Evolutionary conservation across 2,797 vertebrate genomes (phyloP).

Genomic region (Dermochelys coriacea): DNA sequence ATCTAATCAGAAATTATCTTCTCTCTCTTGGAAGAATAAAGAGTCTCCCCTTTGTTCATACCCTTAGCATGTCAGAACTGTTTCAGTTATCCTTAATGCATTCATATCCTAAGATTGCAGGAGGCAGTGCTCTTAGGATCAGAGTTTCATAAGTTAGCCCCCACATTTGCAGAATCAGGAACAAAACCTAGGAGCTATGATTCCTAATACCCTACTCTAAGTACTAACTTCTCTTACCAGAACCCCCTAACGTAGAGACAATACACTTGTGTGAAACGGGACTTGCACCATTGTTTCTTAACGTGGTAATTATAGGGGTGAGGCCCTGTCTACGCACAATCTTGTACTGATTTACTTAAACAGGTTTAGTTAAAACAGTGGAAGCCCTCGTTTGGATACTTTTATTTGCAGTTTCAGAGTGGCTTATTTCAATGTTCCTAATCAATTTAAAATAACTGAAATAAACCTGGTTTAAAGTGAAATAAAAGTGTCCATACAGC

Average conservation of each 20-base stretch:
- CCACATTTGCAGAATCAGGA: background rate
- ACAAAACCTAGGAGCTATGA: background rate
- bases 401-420: background rate
- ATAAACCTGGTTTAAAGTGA: background rate
- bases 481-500: background rate
- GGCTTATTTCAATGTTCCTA: background rate
- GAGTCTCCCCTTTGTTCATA: background rate
- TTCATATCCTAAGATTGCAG: background rate
- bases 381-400: background rate
- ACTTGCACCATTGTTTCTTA: background rate
- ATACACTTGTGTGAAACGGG: accelerated
- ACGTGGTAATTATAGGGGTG: background rate
- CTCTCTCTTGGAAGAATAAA: background rate
- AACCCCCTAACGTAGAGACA: background rate
- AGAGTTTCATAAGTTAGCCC: background rate
- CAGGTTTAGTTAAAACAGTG: background rate
- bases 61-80: background rate
- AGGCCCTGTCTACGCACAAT: accelerated
- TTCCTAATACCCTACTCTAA: background rate
- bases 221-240: accelerated
- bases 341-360: background rate
- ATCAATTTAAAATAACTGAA: background rate
- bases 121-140: background rate
- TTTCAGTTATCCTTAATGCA: background rate
- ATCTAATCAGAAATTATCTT: background rate